Conservation (phyloP, 2,797 vertebrate species). For the Salmo trutta region DNA sequence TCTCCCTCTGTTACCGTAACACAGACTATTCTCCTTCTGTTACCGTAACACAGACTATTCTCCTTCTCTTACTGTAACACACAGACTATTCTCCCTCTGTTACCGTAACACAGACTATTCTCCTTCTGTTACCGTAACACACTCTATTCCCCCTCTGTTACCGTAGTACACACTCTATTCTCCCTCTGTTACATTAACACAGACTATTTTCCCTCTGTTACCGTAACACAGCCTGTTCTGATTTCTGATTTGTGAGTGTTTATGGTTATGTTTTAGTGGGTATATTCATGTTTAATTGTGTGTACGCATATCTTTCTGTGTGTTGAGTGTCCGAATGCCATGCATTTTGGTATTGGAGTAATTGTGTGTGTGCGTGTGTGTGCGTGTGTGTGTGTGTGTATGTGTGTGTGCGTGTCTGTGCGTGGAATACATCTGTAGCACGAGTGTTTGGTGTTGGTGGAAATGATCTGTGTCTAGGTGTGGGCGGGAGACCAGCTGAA, state of each 20-base stretch:
- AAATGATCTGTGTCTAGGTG: background rate
- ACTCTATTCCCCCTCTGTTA: too few relatives aligned
- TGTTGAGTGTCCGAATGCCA: background rate
- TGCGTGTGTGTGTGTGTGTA: slow-evolving; percentile 7
- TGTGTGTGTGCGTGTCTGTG: background rate
- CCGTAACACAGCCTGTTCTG: background rate
- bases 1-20: too few relatives aligned
- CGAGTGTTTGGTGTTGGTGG: background rate
- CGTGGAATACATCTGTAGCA: background rate
- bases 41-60: too few relatives aligned
- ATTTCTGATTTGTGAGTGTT: background rate
- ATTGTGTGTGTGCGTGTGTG: background rate
- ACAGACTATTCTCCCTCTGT: too few relatives aligned
- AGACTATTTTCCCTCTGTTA: too few relatives aligned
- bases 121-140: too few relatives aligned
- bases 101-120: too few relatives aligned
- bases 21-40: too few relatives aligned
- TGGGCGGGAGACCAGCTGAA: background rate
- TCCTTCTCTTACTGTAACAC: too few relatives aligned
- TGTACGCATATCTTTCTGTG: slow-evolving; percentile 1
- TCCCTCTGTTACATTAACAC: too few relatives aligned
- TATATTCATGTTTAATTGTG: slow-evolving; percentile 31
- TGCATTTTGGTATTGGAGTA: background rate
- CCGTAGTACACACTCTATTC: too few relatives aligned
- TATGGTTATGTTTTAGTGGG: slow-evolving; percentile 38